phyloP scores from a whole-genome alignment of 2,113 vertebrate genomes.

The Sceloporus tristichus region DNA sequence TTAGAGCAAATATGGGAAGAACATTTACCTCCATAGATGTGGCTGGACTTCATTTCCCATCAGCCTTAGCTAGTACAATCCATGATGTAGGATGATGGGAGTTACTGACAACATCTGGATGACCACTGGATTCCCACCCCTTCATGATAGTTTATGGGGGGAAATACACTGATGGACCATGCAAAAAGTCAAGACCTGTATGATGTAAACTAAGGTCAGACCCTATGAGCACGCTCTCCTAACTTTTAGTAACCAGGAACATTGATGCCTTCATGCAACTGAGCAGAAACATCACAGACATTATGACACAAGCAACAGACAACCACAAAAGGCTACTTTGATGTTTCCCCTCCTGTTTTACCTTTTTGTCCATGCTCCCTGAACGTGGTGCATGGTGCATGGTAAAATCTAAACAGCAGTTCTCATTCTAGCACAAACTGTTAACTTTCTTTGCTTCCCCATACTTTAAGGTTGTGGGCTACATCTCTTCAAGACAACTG shows the following conservation, averaged over 20 bases:
- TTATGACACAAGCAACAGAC: background rate
- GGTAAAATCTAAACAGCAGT: background rate
- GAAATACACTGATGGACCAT: background rate
- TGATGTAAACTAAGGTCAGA: background rate
- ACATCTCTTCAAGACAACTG: too few species aligned
- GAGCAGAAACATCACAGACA: slow-evolving; percentile 1
- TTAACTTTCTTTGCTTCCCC: background rate
- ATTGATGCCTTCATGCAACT: background rate
- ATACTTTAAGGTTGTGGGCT: too few species aligned
- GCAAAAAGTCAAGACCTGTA: background rate
- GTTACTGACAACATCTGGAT: background rate
- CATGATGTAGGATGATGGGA: background rate
- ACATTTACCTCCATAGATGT: background rate
- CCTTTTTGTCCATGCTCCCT: background rate
- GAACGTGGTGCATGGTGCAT: background rate
- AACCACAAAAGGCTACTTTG: background rate
- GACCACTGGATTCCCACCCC: background rate
- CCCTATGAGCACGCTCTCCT: background rate
- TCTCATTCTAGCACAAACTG: background rate
- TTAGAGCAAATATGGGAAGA: too few species aligned
- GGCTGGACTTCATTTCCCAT: background rate
- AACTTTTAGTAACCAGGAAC: background rate
- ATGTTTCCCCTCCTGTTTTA: background rate
- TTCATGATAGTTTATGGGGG: background rate
- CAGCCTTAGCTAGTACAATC: background rate